Conservation (phyloP, 2,797 vertebrate genomes). For the Ctenosaura bakeri region DNA sequence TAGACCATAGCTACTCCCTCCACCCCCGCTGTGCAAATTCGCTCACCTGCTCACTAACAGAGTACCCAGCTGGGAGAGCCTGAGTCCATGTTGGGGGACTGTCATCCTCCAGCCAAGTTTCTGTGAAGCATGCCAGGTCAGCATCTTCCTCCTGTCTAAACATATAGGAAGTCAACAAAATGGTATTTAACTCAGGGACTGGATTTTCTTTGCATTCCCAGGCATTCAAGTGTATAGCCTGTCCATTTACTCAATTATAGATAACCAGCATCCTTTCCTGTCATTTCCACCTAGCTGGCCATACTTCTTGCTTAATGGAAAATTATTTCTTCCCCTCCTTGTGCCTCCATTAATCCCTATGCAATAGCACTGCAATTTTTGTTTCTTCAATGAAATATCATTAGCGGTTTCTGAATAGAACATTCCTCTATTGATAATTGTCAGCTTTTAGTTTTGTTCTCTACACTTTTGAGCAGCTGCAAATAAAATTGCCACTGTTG, state of each 20-base stretch:
- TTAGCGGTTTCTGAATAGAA: neutral
- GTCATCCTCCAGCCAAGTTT: too few relatives aligned
- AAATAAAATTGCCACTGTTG: neutral
- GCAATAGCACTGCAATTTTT: conserved; percentile 14
- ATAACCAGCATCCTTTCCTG: conserved; percentile 21
- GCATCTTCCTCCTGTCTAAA: too few relatives aligned
- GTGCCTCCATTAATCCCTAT: conserved; percentile 11
- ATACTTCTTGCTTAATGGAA: conserved; percentile 8
- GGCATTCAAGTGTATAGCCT: neutral
- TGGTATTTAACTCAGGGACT: neutral
- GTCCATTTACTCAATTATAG: conserved; percentile 36
- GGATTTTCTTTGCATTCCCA: neutral
- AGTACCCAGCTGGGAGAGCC: too few relatives aligned
- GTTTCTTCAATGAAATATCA: conserved; percentile 3
- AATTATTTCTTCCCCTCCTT: neutral
- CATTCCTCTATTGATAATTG: conserved; percentile 25
- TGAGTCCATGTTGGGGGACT: too few relatives aligned
- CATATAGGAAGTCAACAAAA: neutral
- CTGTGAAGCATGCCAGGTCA: too few relatives aligned
- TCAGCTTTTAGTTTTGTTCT: conserved; percentile 5
- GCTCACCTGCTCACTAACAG: too few relatives aligned
- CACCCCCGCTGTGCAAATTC: too few relatives aligned
- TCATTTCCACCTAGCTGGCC: conserved; percentile 20
- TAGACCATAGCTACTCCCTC: too few relatives aligned
- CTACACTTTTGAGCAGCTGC: neutral